These are phyloP conservation scores for Noturus placidus DNA, from an alignment of 2,113 vertebrate genomes.

Conservation along the genomic window DNA sequence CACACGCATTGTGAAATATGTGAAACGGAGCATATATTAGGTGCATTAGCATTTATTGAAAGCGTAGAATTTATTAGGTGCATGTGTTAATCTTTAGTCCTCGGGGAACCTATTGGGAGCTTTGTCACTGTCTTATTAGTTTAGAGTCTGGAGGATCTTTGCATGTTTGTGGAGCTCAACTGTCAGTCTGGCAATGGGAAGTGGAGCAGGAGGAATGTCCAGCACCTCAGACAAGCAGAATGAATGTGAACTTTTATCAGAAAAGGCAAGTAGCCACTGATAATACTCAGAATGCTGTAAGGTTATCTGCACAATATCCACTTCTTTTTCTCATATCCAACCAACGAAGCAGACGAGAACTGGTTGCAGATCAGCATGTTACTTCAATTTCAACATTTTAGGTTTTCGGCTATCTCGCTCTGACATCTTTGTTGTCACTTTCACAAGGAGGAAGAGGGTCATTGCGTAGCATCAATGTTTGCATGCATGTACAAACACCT, in stretches of 20 bases:
- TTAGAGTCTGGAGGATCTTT: not conserved
- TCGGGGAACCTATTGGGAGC: not conserved
- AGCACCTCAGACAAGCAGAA: not conserved
- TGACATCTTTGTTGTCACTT: not conserved
- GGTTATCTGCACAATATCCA: not conserved
- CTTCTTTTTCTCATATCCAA: not conserved
- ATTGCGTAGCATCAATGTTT: not conserved
- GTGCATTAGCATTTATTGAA: not conserved
- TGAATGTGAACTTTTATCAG: not conserved
- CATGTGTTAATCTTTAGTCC: not conserved
- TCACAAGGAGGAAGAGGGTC: not conserved
- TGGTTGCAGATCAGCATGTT: not conserved
- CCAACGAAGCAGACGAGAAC: not conserved
- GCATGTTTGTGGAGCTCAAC: not conserved
- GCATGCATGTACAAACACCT: not conserved
- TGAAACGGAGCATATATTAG: not conserved
- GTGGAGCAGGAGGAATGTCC: not conserved
- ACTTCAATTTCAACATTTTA: not conserved
- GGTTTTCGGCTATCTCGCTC: not conserved
- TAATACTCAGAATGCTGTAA: not conserved
- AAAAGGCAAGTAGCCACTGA: not conserved
- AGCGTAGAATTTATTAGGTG: not conserved
- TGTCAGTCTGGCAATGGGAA: not conserved
- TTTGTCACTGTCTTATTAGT: conserved; percentile 5
- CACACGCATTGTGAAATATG: not conserved